Percentiles rank a stretch among this genome's conserved stretches.
phyloP scores from a whole-genome alignment of 2,113 vertebrate species.

The Cynoglossus semilaevis region DNA sequence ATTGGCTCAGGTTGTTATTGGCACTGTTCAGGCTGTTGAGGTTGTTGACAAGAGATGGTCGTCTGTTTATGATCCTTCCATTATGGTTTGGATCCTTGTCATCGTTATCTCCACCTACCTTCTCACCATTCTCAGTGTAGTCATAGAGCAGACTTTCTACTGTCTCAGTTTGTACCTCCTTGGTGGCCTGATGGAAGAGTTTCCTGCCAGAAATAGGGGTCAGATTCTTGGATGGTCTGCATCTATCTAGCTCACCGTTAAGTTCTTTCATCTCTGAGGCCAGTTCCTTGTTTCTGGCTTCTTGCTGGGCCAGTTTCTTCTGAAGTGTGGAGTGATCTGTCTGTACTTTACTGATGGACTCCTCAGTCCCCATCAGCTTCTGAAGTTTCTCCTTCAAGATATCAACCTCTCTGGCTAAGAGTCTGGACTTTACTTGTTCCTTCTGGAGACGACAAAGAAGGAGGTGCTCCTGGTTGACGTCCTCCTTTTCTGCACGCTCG shows the following conservation, averaged over 20 bases:
- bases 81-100: conserved; percentile 77
- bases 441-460: conserved; percentile 90
- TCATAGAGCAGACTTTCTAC: conserved; percentile 77
- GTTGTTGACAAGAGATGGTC: conserved; percentile 72
- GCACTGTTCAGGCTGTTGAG: conserved; percentile 74
- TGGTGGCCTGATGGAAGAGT: conserved; percentile 80
- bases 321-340: conserved; percentile 85
- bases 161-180: conserved; percentile 91
- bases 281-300: conserved; percentile 89
- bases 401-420: conserved; percentile 88
- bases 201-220: conserved; percentile 79
- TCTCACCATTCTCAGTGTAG: conserved; percentile 78
- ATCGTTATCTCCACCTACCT: conserved; percentile 72
- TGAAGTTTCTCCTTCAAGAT: conserved; percentile 92
- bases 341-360: conserved; percentile 84
- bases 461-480: conserved; percentile 86
- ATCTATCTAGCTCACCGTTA: conserved; percentile 84
- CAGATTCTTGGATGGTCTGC: conserved; percentile 81
- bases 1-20: conserved; percentile 78
- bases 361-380: conserved; percentile 86
- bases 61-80: conserved; percentile 73
- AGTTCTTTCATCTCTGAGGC: conserved; percentile 89
- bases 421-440: conserved; percentile 90
- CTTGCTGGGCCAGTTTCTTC: conserved; percentile 89
- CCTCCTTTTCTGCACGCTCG: conserved; percentile 88